Percentiles rank a stretch among this genome's conserved stretches.
Evolutionary conservation across 2,113 vertebrate genomes (phyloP).

Genomic region (Hippolais icterina): DNA sequence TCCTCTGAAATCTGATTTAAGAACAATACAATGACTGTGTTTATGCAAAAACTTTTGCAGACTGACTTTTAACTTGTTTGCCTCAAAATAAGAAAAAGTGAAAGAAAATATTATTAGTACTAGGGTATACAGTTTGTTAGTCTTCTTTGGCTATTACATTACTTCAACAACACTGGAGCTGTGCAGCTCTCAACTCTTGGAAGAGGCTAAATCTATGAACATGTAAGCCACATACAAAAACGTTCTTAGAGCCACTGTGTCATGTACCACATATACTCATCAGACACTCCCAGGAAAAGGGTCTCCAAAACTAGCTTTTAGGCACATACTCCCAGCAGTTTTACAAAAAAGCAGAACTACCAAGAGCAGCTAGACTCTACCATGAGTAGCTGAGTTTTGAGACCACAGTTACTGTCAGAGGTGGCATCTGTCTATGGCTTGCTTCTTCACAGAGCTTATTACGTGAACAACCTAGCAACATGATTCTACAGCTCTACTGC

Average conservation of each 20-base stretch:
- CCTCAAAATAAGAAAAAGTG: background rate
- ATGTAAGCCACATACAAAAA: background rate
- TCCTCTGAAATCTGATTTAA: background rate
- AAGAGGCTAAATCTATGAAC: background rate
- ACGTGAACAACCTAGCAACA: background rate
- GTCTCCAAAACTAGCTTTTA: background rate
- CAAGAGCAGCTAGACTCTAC: background rate
- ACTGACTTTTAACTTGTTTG: background rate
- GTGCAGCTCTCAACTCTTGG: fast-evolving
- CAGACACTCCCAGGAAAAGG: background rate
- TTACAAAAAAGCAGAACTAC: background rate
- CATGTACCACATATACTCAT: background rate
- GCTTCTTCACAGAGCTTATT: background rate
- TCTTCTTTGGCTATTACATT: background rate
- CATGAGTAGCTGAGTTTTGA: background rate
- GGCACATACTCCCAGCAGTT: background rate
- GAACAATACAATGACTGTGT: background rate
- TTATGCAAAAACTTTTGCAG: background rate
- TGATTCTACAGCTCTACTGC: background rate
- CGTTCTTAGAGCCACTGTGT: background rate
- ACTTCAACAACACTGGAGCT: background rate
- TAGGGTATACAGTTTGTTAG: background rate
- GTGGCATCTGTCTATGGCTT: background rate
- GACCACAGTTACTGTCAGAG: background rate
- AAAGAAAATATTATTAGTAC: background rate